Percentiles rank a stretch among this genome's conserved stretches.
Conservation (phyloP, 2,888 invertebrate species). For the Nudaria mundana region DNA sequence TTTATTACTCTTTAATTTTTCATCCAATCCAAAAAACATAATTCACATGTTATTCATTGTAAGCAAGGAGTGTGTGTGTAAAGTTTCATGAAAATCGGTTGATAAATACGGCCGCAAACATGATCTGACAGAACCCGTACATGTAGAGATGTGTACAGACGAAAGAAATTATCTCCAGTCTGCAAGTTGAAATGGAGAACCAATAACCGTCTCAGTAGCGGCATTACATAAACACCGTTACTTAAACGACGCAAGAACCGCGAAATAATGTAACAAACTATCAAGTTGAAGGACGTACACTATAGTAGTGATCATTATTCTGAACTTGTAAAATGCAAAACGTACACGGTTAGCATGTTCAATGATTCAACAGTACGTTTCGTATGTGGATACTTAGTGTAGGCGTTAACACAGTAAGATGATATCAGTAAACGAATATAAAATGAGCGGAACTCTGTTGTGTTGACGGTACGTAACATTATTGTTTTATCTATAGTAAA, state of each 20-base stretch:
- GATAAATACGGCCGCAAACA: too few relatives aligned
- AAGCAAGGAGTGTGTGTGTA: too few relatives aligned
- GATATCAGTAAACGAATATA: conserved; percentile 12
- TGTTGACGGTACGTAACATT: background rate
- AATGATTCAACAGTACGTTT: conserved; percentile 13
- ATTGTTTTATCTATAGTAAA: background rate
- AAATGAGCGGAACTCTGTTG: background rate
- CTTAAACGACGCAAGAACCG: background rate
- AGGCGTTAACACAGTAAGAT: conserved; percentile 17
- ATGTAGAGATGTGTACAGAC: too few relatives aligned
- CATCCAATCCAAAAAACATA: too few relatives aligned
- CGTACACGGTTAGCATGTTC: conserved; percentile 34
- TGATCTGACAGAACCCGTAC: too few relatives aligned
- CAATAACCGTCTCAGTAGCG: too few relatives aligned
- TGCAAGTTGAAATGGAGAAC: too few relatives aligned
- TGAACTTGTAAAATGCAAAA: conserved; percentile 35
- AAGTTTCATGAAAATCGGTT: too few relatives aligned
- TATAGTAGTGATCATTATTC: conserved; percentile 26
- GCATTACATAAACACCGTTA: background rate
- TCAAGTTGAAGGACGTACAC: conserved; percentile 30
- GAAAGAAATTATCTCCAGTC: too few relatives aligned
- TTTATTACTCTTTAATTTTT: too few relatives aligned
- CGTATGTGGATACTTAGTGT: conserved; percentile 12
- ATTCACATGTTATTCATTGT: too few relatives aligned
- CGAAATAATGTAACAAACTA: background rate